Base-by-base conservation (phyloP, 2,888 invertebrate species). In the Vesta saturnalis region DNA sequence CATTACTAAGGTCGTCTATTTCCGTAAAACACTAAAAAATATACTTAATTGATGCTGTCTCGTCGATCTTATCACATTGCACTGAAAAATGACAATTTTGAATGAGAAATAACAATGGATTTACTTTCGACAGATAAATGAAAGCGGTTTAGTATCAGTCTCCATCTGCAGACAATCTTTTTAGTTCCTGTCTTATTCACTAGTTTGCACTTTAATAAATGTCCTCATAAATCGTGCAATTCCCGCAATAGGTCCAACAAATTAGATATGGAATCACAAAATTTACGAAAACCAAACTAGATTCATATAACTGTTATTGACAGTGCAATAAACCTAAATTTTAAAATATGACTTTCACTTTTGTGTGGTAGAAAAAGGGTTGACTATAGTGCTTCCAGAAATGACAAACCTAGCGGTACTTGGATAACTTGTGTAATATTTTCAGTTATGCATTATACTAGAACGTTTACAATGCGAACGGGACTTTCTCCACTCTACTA, bases 161-260 rank as follows among this genome's bases (percentile, higher is more conserved):
- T 64, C 69, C 73, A 73, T 73, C 73, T 73, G 73, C 69, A 70
- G 72, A 72, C 70, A 47, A 64, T 30, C 64, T 18, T 63, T 22
- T 67, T 35, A 67, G 46, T 47, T 55, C 55, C 67, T 64, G 16
- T 55, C 56, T 68, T n/a, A n/a, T n/a, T 59, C 43, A 35, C 39
- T 54, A 55, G 67, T 63, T 67, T 55, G 60, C 67, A 63, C 59
- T 8, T 67, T 63, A 49, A 60, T 46, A 52, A 67, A 67, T 67
- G 62, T 19, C 57, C 60, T 66, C 43, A 12, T 39, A 39, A 39
- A 39, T 35, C 23, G 56, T 56, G 8, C 14, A 23, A 16, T 15
- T n/a, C 16, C 23, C 1, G 21, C 21, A 35, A 14, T 57, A 10
- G 16, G 52, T 5, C 12, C 19, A 49, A 21, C 18, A 52, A 52